A percentile compares a stretch with the other conserved stretches of the same genome.
Conservation (phyloP, 2,797 vertebrate genomes). For the Sparus aurata region DNA sequence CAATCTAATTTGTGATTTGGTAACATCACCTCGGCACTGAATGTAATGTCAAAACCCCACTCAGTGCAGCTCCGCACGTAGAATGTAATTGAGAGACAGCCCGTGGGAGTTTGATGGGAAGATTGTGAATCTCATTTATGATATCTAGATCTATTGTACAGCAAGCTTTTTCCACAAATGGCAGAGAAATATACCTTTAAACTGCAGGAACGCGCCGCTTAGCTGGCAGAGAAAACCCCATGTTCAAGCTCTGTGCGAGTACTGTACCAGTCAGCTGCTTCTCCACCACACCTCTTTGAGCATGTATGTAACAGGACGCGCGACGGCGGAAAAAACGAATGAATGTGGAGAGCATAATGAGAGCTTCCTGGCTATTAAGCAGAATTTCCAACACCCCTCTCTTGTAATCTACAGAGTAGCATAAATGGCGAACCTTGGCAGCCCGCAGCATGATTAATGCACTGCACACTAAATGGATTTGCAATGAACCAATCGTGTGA, state of each 20-base stretch:
- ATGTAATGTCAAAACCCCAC: constrained; percentile 71
- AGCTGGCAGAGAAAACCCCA: constrained; percentile 36
- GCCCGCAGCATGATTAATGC: constrained; percentile 81
- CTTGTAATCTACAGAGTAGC: constrained; percentile 69
- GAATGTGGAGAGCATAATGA: constrained; percentile 55
- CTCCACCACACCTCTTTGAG: constrained; percentile 18
- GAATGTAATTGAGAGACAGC: constrained; percentile 76
- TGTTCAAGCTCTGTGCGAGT: constrained; percentile 9
- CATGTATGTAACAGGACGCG: constrained; percentile 33
- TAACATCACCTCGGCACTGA: constrained; percentile 77
- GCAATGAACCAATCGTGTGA: constrained; percentile 82
- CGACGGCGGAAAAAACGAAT: constrained; percentile 51
- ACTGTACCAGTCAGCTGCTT: constrained; percentile 26
- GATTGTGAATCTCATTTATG: constrained; percentile 68
- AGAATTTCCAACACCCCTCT: constrained; percentile 66
- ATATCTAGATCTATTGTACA: constrained; percentile 63
- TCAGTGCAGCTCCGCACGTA: constrained; percentile 51
- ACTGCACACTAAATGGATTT: constrained; percentile 83
- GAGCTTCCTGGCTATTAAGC: constrained; percentile 66
- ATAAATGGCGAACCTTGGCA: constrained; percentile 72
- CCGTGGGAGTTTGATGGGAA: constrained; percentile 67
- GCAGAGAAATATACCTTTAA: constrained; percentile 58
- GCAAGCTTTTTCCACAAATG: constrained; percentile 60
- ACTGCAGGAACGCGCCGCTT: constrained; percentile 35
- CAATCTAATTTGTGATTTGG: constrained; percentile 66